Percentiles rank a stretch among this genome's conserved stretches.
Evolutionary conservation across 2,113 vertebrate species (phyloP).

Genomic region (Crotalus viridis): DNA sequence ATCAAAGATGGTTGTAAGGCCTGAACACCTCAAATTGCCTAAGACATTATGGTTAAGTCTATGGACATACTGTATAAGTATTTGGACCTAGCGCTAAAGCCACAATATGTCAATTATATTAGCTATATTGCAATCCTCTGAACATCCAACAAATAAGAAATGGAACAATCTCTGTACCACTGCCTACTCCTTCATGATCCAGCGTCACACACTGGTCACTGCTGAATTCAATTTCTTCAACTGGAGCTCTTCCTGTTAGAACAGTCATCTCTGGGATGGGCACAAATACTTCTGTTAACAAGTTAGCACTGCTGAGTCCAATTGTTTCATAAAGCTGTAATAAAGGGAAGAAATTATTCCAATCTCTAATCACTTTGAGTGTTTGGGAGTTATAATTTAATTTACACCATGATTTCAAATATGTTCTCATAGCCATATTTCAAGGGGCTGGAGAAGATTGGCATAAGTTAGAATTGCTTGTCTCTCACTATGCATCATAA

Average conservation of each 20-base stretch:
- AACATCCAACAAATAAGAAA: not conserved
- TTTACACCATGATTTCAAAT: not conserved
- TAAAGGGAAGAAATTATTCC: not conserved
- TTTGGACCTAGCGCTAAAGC: not conserved
- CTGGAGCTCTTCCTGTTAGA: constrained; percentile 76
- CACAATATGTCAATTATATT: not conserved
- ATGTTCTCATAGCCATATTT: not conserved
- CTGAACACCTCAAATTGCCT: not conserved
- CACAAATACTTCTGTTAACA: constrained; percentile 86
- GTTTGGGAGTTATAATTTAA: not conserved
- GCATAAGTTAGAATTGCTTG: not conserved
- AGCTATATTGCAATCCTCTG: not conserved
- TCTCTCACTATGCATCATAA: not conserved
- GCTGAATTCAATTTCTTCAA: constrained; percentile 92
- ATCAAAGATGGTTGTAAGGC: not conserved
- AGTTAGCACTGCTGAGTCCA: constrained; percentile 70
- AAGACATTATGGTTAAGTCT: not conserved
- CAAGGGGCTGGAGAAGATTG: not conserved
- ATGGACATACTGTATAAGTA: not conserved
- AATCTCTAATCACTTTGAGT: not conserved
- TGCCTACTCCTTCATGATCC: constrained; percentile 94
- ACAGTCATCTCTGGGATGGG: constrained; percentile 85
- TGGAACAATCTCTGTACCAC: constrained; percentile 73
- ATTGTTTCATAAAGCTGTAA: constrained; percentile 84
- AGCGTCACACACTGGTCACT: constrained; percentile 84